phyloP scores from a whole-genome alignment of 2,888 invertebrate species.

The Cactoblastis cactorum region DNA sequence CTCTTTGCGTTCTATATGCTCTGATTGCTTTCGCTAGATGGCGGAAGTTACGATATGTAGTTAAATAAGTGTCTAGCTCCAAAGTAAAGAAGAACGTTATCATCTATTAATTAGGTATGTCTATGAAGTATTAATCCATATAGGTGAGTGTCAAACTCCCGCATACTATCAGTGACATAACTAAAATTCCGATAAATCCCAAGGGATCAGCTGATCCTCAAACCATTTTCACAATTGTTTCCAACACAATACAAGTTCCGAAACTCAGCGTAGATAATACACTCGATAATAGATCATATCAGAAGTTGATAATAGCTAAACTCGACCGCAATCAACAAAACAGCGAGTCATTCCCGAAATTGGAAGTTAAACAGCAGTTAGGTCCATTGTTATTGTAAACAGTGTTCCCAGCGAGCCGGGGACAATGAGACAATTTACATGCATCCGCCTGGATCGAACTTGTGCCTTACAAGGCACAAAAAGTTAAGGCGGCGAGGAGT shows the following conservation, averaged over 20 bases:
- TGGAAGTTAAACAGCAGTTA: conserved; percentile 6
- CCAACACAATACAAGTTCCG: background rate
- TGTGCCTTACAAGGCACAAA: background rate
- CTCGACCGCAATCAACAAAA: background rate
- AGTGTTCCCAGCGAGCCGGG: conserved; percentile 1
- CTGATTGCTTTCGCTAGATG: too few relatives aligned
- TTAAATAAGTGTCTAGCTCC: too few relatives aligned
- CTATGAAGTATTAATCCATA: too few relatives aligned
- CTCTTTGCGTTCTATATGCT: too few relatives aligned
- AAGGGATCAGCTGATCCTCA: background rate
- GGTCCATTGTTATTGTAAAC: conserved; percentile 11
- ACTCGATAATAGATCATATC: conserved; percentile 3
- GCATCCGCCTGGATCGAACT: conserved; percentile 6
- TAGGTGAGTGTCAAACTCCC: too few relatives aligned
- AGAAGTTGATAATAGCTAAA: background rate
- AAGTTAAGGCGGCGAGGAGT: background rate
- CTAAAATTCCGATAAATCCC: background rate
- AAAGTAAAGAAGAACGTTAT: too few relatives aligned
- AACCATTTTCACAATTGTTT: background rate
- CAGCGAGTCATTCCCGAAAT: conserved; percentile 6
- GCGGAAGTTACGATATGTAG: too few relatives aligned
- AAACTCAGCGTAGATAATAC: too few relatives aligned
- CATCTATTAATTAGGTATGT: too few relatives aligned
- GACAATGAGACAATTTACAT: conserved; percentile 18
- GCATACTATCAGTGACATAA: too few relatives aligned